Evolutionary conservation across 2,797 vertebrate species (phyloP), one percentile per base, ranked within the genome.

Genomic region (Oceanodroma leucorhoa): DNA sequence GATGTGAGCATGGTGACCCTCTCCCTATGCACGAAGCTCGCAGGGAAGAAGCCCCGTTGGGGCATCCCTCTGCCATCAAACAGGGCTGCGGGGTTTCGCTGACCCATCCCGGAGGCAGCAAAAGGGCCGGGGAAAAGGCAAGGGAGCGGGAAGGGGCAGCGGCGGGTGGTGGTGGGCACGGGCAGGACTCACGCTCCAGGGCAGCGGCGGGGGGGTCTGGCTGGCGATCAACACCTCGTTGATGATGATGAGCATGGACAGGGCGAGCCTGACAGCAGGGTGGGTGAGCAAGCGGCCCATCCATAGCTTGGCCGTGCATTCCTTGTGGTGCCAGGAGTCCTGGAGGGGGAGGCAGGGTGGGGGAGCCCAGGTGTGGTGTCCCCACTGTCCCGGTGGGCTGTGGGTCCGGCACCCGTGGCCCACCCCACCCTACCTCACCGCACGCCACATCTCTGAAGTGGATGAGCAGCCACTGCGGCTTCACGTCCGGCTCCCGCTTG

Each of bases 321-420:
- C 95, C 75, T 94, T 38, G n/a, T 81, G 53, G 23, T 96, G 94
- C 97, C 96, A 96, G 87, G 88, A 51, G 57, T 97, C 96, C 97
- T 97, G 61, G 38, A 36, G 45, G 64, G 62, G 58, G 50, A 64
- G 3, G 24, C 58, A 62, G 80, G 17, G 24, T 19, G 36, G 27
- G 27, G 34, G 60, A 66, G 6, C 24, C 20, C 26, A 19, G 30
- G 14, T 0, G 2, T 20, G 41, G 51, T 24, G 29, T 65, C 57
- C 14, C 38, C 2, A 4, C 27, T 16, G n/a, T 55, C 32, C 19
- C 3, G 1, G 34, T 19, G 41, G 58, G 34, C 34, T 21, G 62
- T 4, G 3, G 51, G 23, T 18, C 32, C 3, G 16, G 20, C 21
- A 43, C 77, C 32, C 38, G 14, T 16, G 9, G 1, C 70, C n/a